Evolutionary conservation across 2,113 vertebrate species (phyloP).

Genomic region (Charina bottae): DNA sequence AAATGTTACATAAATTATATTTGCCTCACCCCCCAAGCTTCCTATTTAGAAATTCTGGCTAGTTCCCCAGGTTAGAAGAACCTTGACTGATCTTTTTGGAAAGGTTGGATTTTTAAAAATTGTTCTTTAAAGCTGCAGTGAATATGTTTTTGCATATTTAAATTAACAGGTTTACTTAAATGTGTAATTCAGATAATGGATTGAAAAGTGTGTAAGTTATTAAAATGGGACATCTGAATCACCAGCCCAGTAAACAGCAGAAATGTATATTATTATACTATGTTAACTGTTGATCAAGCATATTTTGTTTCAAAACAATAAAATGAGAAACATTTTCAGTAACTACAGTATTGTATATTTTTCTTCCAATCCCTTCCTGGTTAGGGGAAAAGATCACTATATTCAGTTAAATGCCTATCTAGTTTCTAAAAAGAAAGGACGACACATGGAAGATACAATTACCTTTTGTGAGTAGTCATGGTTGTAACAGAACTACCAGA

Average conservation of each 20-base stretch:
- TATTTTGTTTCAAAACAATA: neutral
- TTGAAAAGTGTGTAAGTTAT: rapidly evolving
- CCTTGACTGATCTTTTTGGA: rapidly evolving
- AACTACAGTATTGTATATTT: neutral
- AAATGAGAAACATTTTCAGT: neutral
- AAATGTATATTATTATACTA: neutral
- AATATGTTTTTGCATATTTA: neutral
- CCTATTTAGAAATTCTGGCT: neutral
- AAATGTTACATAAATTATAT: rapidly evolving
- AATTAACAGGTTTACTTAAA: neutral
- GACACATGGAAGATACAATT: neutral
- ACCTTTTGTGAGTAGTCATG: neutral
- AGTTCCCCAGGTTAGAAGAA: rapidly evolving
- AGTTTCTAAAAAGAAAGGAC: neutral
- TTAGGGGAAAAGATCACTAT: neutral
- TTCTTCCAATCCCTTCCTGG: neutral
- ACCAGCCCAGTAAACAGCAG: neutral
- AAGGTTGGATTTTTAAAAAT: too few species aligned
- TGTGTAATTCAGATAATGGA: neutral
- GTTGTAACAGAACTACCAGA: neutral
- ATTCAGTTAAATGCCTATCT: neutral
- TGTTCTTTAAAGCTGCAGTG: neutral
- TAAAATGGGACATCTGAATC: neutral
- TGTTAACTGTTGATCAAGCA: neutral
- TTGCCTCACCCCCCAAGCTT: too few species aligned